Base-by-base conservation (phyloP, 1,140 invertebrate species). In the Drosophila lacteicornis region DNA sequence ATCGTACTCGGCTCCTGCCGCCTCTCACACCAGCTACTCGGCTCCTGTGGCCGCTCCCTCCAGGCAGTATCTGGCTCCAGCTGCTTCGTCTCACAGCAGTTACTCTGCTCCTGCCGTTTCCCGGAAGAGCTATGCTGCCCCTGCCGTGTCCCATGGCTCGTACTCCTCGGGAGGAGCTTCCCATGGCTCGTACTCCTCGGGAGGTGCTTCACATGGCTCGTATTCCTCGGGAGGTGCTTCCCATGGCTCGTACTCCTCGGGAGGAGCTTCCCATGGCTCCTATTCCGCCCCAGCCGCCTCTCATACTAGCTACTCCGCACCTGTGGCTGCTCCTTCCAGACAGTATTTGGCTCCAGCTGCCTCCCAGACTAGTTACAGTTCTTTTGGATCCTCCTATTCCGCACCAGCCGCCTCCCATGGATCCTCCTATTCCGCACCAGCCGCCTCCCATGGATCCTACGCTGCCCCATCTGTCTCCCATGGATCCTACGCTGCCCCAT, bases 1-100 rank as follows among this genome's bases (percentile, higher is more conserved):
- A 2, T 53, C 51, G 3, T 38, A 38, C 47, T 33, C 60, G n/a
- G 4, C 2, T 62, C 66, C 7, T 2, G 33, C 63, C 3, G 57
- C 65, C n/a, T 59, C 53, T 1, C 69, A 50, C 15, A 50, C 66
- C 17, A 73, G 67, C 45, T 73, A 59, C 53, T 70, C 69, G 4
- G 69, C 71, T 11, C 71, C 71, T 0, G 46, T 74, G 13, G 63
- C 69, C 11, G 55, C 79, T 30, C 79, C 79, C 2, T 76, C 79
- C 12, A 55, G 75, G 9, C 49, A 82, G 11, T 82, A 82, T n/a
- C 15, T 82, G 25, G 58, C 79, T 2, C 74, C 80, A 5, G 59
- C 79, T 5, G 58, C 43, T 5, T 45, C n/a, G 1, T 60, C 77
- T 4, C 62, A 65, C 9, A 46, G 68, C 66, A 70, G 65, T 30